Evolutionary conservation across 2,797 vertebrate species (phyloP).

Genomic region (Rhinatrema bivittatum): DNA sequence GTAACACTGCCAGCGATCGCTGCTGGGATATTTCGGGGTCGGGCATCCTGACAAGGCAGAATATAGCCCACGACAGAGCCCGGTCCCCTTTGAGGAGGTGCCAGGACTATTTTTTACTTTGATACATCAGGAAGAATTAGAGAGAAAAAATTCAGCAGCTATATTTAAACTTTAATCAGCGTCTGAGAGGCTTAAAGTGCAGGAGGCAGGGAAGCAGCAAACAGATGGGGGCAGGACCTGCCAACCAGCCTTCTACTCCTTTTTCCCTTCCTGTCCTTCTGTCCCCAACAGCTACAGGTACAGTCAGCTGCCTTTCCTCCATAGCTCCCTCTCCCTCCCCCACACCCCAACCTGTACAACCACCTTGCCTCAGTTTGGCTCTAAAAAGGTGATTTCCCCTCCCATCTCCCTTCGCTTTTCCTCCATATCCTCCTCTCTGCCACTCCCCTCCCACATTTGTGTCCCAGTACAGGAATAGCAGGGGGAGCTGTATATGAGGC

Average conservation of each 20-base stretch:
- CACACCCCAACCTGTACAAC: not conserved
- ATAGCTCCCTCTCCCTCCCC: not conserved
- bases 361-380: not conserved
- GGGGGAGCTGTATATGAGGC: not conserved
- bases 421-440: not conserved
- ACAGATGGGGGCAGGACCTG: too few relatives aligned
- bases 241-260: not conserved
- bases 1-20: conserved; percentile 68
- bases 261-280: not conserved
- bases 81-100: conserved; percentile 54
- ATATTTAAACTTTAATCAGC: conserved; percentile 53
- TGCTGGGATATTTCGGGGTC: conserved; percentile 57
- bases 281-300: not conserved
- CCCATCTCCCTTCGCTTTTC: not conserved
- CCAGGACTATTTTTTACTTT: conserved; percentile 55
- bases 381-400: not conserved
- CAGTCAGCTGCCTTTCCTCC: accelerated
- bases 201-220: too few relatives aligned
- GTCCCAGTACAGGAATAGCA: not conserved
- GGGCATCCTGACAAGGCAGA: conserved; percentile 62
- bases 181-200: too few relatives aligned
- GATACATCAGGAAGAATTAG: conserved; percentile 47
- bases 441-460: not conserved
- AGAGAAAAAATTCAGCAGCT: conserved; percentile 48
- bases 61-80: conserved; percentile 56